Conservation (phyloP, 2,113 vertebrate species). For the Mixornis gularis region DNA sequence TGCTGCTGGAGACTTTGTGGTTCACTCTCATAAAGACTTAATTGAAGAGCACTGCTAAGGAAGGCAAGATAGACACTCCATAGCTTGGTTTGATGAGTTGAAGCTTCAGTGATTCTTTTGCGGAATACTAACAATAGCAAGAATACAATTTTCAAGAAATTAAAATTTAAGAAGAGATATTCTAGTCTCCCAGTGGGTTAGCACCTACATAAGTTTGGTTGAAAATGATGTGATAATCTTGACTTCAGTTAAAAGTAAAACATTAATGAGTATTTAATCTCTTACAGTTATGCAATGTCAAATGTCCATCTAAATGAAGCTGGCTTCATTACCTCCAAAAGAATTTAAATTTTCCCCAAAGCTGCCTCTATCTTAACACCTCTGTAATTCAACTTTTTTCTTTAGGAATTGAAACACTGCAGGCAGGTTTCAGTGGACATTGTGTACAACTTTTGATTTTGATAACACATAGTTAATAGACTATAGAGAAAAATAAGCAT, state of each 20-base stretch:
- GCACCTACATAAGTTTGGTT: neutral
- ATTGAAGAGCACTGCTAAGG: neutral
- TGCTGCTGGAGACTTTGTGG: neutral
- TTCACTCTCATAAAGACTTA: neutral
- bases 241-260: constrained; percentile 32
- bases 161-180: neutral
- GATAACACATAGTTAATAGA: neutral
- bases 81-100: neutral
- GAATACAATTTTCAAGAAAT: neutral
- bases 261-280: neutral
- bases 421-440: neutral
- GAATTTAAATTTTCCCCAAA: constrained; percentile 22
- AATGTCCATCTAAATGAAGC: constrained; percentile 23
- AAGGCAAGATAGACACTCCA: neutral
- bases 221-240: constrained; percentile 18
- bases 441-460: neutral
- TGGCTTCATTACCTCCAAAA: neutral
- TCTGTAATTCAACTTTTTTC: neutral
- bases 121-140: neutral
- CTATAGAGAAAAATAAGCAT: neutral
- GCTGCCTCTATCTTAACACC: neutral
- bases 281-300: neutral
- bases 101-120: neutral
- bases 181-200: neutral
- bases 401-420: neutral